Percentiles rank a stretch among this genome's conserved stretches.
phyloP scores from a whole-genome alignment of 2,113 vertebrate species.

The Notiomystis cincta region DNA sequence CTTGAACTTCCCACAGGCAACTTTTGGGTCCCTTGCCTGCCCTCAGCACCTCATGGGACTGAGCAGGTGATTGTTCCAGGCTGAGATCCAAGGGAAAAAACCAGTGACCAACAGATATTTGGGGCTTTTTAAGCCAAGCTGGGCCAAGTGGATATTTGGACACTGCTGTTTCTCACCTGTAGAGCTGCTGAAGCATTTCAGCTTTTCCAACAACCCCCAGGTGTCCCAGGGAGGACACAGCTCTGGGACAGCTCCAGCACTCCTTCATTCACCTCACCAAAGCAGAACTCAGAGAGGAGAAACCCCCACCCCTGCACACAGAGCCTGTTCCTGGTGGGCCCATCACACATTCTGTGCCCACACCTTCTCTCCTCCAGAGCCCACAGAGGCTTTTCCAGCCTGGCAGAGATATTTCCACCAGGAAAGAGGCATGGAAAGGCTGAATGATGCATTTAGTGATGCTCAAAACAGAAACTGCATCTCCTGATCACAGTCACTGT shows the following conservation, averaged over 20 bases:
- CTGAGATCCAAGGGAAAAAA: not conserved
- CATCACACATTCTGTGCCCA: not conserved
- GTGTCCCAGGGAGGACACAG: not conserved
- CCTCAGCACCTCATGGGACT: not conserved
- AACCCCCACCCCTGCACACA: not conserved
- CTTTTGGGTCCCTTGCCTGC: not conserved
- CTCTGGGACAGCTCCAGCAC: not conserved
- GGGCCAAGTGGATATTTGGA: rapidly evolving
- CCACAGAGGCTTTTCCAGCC: not conserved
- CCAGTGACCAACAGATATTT: not conserved
- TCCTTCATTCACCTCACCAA: not conserved
- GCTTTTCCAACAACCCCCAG: rapidly evolving
- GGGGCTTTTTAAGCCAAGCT: not conserved
- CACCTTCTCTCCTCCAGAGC: rapidly evolving
- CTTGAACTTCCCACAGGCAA: not conserved
- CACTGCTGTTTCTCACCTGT: not conserved
- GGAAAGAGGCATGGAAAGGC: not conserved
- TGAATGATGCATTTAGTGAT: not conserved
- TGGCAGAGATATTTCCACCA: not conserved
- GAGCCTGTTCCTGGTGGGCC: not conserved
- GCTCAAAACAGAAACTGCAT: not conserved
- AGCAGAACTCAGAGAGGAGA: not conserved
- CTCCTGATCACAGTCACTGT: rapidly evolving
- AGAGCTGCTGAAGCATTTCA: not conserved
- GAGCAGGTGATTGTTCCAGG: not conserved